Percentiles rank a stretch among this genome's conserved stretches.
Conservation (phyloP, 2,888 invertebrate genomes). For the Gandaritis pyraliata region DNA sequence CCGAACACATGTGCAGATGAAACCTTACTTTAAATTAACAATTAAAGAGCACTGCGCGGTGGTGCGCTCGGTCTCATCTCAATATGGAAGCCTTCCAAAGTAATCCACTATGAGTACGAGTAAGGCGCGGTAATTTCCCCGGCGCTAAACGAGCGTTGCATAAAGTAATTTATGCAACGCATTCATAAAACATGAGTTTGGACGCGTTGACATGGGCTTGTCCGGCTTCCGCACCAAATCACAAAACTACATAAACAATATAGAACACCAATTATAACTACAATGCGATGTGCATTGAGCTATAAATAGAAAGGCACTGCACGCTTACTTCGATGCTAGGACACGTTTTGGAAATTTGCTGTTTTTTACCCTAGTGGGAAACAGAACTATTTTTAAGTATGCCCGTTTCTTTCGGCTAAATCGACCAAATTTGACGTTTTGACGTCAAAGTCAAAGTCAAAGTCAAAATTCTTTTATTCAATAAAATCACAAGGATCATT, state of each 20-base stretch:
- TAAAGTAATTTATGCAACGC: constrained; percentile 67
- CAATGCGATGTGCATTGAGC: not conserved
- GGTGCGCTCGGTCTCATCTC: constrained; percentile 40
- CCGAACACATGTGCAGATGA: constrained; percentile 36
- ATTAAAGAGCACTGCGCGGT: constrained; percentile 39
- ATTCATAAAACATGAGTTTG: constrained; percentile 72
- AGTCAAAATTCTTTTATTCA: too few relatives aligned
- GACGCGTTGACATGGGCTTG: constrained; percentile 49
- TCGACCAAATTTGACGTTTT: too few relatives aligned
- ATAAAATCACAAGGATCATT: too few relatives aligned
- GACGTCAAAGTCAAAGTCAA: too few relatives aligned
- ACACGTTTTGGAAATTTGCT: too few relatives aligned
- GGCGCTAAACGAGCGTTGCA: constrained; percentile 61
- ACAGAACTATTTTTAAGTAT: too few relatives aligned
- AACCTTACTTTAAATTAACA: constrained; percentile 50
- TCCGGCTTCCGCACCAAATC: not conserved
- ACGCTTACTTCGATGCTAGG: not conserved
- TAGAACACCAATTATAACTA: not conserved
- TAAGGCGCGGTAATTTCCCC: constrained; percentile 59
- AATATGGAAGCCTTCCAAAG: constrained; percentile 58
- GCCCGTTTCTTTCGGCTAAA: too few relatives aligned
- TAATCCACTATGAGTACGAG: constrained; percentile 50
- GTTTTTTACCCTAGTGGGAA: too few relatives aligned
- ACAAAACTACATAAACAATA: not conserved
- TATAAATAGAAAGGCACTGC: not conserved